Percentiles rank a stretch among this genome's conserved stretches.
Evolutionary conservation across 2,888 invertebrate species (phyloP).

Genomic region (Synergus itoensis): DNA sequence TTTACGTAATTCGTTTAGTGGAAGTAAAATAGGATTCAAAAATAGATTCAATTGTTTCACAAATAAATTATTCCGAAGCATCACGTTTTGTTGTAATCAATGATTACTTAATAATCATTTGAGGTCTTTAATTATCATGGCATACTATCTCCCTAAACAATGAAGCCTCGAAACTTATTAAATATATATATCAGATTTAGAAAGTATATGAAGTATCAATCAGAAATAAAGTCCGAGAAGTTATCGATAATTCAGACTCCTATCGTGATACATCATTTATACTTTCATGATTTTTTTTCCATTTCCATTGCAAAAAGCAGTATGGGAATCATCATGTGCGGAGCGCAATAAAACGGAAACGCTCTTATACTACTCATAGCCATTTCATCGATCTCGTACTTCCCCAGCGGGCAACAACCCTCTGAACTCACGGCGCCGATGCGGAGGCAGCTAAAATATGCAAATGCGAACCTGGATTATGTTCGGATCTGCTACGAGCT

Average conservation of each 20-base stretch:
- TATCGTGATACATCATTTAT: too few relatives aligned
- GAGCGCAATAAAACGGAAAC: slow-evolving; percentile 65
- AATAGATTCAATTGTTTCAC: background rate
- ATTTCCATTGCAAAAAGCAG: background rate
- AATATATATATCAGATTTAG: too few relatives aligned
- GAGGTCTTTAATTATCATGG: background rate
- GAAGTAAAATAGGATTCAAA: background rate
- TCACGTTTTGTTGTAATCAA: background rate
- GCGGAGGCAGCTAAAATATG: slow-evolving; percentile 49
- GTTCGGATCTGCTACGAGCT: slow-evolving; percentile 3
- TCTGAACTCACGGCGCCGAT: slow-evolving; percentile 50
- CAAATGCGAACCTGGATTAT: slow-evolving; percentile 49
- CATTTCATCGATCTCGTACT: slow-evolving; percentile 60
- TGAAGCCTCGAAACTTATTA: too few relatives aligned
- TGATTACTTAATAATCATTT: background rate
- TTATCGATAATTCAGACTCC: too few relatives aligned
- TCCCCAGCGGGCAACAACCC: slow-evolving; percentile 56
- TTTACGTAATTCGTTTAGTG: background rate
- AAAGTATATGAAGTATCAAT: too few relatives aligned
- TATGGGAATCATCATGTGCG: slow-evolving; percentile 56
- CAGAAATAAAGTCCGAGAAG: too few relatives aligned
- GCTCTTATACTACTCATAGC: slow-evolving; percentile 65
- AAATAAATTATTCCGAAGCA: background rate
- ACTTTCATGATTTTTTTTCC: background rate
- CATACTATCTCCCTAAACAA: too few relatives aligned